Conservation (phyloP, 2,113 vertebrate genomes). For the Halichoeres trimaculatus region DNA sequence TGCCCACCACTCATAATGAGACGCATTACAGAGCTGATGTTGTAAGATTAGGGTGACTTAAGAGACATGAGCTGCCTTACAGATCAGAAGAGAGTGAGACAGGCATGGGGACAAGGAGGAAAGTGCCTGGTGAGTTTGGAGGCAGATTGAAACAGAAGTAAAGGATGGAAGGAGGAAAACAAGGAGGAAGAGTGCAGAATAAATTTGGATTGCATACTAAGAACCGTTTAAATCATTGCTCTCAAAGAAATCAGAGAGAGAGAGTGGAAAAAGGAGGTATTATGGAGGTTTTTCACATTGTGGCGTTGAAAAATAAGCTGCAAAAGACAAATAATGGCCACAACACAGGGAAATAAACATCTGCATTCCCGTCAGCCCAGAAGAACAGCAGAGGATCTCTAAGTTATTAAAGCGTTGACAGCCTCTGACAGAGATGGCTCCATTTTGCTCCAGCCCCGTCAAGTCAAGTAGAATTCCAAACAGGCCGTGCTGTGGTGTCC, state of each 20-base stretch:
- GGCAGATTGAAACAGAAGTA: not conserved
- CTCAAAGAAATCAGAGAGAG: not conserved
- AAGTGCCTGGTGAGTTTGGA: slow-evolving; percentile 1
- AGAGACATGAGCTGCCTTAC: slow-evolving; percentile 57
- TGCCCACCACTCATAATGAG: slow-evolving; percentile 79
- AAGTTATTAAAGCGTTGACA: slow-evolving; percentile 71
- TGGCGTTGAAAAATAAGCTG: not conserved
- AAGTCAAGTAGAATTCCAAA: slow-evolving; percentile 54
- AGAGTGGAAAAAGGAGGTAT: not conserved
- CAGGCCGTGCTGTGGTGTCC: slow-evolving; percentile 33
- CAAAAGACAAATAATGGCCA: not conserved
- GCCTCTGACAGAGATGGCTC: slow-evolving; percentile 64
- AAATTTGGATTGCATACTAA: not conserved
- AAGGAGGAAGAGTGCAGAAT: not conserved
- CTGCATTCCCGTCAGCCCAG: slow-evolving; percentile 50
- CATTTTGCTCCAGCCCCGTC: slow-evolving; percentile 56
- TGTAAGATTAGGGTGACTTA: slow-evolving; percentile 80
- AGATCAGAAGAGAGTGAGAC: slow-evolving; percentile 26
- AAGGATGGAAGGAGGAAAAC: not conserved
- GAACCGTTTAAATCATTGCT: not conserved
- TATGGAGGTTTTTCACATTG: not conserved
- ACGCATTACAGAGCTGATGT: slow-evolving; percentile 81
- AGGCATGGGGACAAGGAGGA: not conserved
- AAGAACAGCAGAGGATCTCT: slow-evolving; percentile 32
- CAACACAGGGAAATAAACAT: slow-evolving; percentile 33